These are phyloP conservation scores for Eurystomus glaucurus DNA, from an alignment of 2,797 vertebrate genomes.

Conservation along the genomic window DNA sequence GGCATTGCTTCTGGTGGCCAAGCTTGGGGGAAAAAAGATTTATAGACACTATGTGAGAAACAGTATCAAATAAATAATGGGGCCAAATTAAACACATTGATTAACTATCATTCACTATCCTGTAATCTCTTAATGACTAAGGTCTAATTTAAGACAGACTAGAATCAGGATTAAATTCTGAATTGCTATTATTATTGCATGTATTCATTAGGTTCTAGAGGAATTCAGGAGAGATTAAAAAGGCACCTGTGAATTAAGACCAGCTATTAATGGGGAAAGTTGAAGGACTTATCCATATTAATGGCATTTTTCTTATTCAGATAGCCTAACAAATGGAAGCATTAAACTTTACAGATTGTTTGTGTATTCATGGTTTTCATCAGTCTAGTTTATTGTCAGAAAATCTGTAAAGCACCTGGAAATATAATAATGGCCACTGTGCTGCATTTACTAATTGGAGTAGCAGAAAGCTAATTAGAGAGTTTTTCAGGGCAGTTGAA, in stretches of 20 bases:
- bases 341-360: conserved; percentile 48
- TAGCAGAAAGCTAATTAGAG: conserved; percentile 44
- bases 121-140: conserved; percentile 70
- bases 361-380: conserved; percentile 45
- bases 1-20: neutral
- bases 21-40: conserved; percentile 38
- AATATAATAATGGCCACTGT: conserved; percentile 32
- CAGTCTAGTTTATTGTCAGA: conserved; percentile 35
- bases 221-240: conserved; percentile 67
- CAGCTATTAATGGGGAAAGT: conserved; percentile 39
- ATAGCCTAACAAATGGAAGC: conserved; percentile 18
- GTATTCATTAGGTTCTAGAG: conserved; percentile 73
- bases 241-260: conserved; percentile 67
- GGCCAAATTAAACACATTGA: conserved; percentile 77
- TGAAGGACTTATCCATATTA: conserved; percentile 48
- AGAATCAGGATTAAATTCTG: conserved; percentile 75
- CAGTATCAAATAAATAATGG: conserved; percentile 77
- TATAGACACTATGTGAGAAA: conserved; percentile 49
- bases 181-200: conserved; percentile 67
- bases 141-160: conserved; percentile 71
- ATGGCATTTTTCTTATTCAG: conserved; percentile 34
- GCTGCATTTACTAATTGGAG: conserved; percentile 35
- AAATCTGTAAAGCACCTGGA: conserved; percentile 55
- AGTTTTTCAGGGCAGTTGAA: neutral
- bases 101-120: conserved; percentile 76